Evolutionary conservation across 2,113 vertebrate genomes (phyloP).

Genomic region (Andinoacara biseriatus): DNA sequence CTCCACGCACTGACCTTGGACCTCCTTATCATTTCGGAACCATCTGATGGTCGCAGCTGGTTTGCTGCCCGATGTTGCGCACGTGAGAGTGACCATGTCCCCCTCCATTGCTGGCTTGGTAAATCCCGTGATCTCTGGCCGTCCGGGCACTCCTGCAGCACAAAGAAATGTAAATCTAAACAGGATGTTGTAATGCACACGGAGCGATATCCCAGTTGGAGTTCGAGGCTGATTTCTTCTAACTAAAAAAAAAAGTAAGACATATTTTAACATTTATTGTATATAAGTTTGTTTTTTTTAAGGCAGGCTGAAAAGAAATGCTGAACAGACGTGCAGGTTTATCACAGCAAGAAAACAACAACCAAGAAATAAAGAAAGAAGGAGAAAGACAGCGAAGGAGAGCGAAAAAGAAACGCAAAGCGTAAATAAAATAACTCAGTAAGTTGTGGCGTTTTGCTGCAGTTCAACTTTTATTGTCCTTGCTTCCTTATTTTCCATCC

Average conservation of each 20-base stretch:
- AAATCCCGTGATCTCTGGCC: constrained; percentile 94
- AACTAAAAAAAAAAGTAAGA: too few relatives aligned
- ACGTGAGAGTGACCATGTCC: constrained; percentile 92
- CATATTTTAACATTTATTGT: too few relatives aligned
- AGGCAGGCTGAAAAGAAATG: too few relatives aligned
- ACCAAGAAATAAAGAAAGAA: too few relatives aligned
- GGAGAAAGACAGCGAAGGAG: too few relatives aligned
- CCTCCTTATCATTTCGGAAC: constrained; percentile 97
- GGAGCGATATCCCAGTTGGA: not conserved
- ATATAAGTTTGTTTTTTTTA: too few relatives aligned
- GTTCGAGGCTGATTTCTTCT: not conserved
- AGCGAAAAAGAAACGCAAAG: too few relatives aligned
- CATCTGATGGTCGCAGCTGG: constrained; percentile 95
- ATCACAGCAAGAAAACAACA: too few relatives aligned
- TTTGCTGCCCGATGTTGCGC: constrained; percentile 94
- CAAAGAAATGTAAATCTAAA: constrained; percentile 1
- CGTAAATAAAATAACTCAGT: not conserved
- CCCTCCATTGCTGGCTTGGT: constrained; percentile 93
- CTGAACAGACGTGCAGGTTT: too few relatives aligned
- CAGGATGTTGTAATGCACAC: not conserved
- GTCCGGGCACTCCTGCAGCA: constrained; percentile 89
- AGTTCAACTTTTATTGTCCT: not conserved
- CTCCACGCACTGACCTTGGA: constrained; percentile 86
- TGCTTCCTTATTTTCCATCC: not conserved
- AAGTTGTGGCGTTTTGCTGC: constrained; percentile 3